Evolutionary conservation across 2,888 invertebrate species (phyloP).

Genomic region (Stenchaetothrips biformis): DNA sequence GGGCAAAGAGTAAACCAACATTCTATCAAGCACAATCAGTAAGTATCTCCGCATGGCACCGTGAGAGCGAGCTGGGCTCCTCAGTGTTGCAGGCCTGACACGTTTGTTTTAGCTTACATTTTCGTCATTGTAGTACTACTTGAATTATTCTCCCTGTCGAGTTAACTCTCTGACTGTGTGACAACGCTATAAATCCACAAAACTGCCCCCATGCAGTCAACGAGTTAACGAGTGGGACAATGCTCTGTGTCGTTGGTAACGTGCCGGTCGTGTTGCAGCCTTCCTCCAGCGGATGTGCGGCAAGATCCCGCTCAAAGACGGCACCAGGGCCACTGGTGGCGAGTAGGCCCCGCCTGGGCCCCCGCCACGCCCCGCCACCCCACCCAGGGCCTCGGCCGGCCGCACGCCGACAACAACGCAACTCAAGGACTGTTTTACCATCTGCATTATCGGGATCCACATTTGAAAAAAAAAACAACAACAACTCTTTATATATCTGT

Average conservation of each 20-base stretch:
- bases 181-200: too few relatives aligned
- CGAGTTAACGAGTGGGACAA: neutral
- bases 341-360: neutral
- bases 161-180: too few relatives aligned
- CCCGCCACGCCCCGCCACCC: neutral
- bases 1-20: neutral
- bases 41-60: neutral
- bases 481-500: neutral
- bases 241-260: neutral
- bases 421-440: conserved; percentile 21
- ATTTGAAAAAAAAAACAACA: conserved; percentile 8
- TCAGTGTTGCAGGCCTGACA: too few relatives aligned
- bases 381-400: neutral
- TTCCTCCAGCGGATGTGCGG: conserved; percentile 20
- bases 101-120: too few relatives aligned
- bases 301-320: conserved; percentile 10
- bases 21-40: conserved; percentile 2
- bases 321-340: conserved; percentile 2
- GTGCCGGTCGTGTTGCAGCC: neutral
- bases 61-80: too few relatives aligned
- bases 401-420: conserved; percentile 17
- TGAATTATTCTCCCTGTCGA: too few relatives aligned
- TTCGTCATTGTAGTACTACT: too few relatives aligned
- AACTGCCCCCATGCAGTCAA: too few relatives aligned
- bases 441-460: conserved; percentile 20